These are phyloP conservation scores for Heteromyza rotundicornis DNA, from an alignment of 2,888 invertebrate genomes.

Conservation along the genomic window DNA sequence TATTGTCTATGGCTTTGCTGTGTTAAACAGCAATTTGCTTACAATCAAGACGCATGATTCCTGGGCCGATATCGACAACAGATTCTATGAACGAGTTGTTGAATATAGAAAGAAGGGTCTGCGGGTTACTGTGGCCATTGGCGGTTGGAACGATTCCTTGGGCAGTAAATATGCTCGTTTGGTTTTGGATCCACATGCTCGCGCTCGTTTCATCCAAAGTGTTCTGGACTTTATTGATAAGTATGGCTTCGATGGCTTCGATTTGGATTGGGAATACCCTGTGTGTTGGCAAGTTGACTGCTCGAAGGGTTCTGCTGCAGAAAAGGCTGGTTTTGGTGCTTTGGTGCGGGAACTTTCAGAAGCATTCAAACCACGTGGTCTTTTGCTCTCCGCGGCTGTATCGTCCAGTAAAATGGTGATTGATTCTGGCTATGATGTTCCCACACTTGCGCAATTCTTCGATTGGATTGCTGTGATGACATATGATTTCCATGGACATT, in stretches of 20 bases:
- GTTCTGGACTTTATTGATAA: conserved; percentile 71
- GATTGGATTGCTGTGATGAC: conserved; percentile 85
- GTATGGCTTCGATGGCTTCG: conserved; percentile 81
- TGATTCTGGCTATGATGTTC: conserved; percentile 75
- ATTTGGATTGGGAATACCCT: conserved; percentile 88
- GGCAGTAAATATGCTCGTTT: conserved; percentile 76
- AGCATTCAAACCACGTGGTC: conserved; percentile 68
- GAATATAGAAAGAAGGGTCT: conserved; percentile 71
- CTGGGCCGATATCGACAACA: conserved; percentile 81
- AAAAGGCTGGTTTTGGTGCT: conserved; percentile 72
- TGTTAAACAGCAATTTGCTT: conserved; percentile 71
- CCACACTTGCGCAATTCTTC: conserved; percentile 69
- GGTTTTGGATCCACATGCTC: conserved; percentile 68
- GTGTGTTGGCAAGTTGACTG: conserved; percentile 77
- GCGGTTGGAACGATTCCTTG: conserved; percentile 83
- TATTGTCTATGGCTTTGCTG: conserved; percentile 85
- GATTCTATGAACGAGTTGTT: conserved; percentile 76
- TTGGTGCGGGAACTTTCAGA: conserved; percentile 71
- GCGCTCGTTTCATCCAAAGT: conserved; percentile 70
- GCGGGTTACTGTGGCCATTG: conserved; percentile 78
- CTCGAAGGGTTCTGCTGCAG: conserved; percentile 67
- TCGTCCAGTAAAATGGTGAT: conserved; percentile 76
- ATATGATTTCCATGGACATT: conserved; percentile 81
- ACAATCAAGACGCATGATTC: conserved; percentile 77
- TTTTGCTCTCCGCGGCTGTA: conserved; percentile 75